Percentiles rank a stretch among this genome's conserved stretches.
Conservation (phyloP, 2,113 vertebrate species). For the Jacana jacana region DNA sequence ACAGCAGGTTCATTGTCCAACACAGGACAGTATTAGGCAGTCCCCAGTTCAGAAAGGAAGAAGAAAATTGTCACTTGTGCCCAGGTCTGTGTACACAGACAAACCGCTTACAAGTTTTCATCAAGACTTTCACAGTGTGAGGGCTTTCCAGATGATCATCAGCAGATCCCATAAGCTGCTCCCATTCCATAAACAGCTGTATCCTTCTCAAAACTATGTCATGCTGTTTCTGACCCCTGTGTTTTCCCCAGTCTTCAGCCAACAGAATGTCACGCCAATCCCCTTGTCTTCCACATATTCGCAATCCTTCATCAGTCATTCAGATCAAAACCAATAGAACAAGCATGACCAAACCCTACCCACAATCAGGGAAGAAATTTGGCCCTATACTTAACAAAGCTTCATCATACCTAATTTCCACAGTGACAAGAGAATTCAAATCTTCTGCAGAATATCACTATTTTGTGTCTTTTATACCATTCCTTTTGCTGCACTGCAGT, state of each 20-base stretch:
- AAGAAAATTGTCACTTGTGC: neutral
- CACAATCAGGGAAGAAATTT: neutral
- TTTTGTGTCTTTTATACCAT: neutral
- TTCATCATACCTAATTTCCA: neutral
- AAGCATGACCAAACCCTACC: neutral
- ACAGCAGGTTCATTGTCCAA: neutral
- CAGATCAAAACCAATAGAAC: neutral
- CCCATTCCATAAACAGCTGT: neutral
- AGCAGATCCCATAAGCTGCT: no score
- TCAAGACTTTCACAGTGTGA: neutral
- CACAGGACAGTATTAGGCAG: neutral
- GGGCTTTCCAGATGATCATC: neutral
- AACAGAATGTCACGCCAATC: neutral
- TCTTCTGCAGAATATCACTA: neutral
- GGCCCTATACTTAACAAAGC: neutral
- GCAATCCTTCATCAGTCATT: neutral
- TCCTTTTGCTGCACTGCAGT: neutral
- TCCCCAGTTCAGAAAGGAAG: neutral
- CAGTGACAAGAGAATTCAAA: neutral
- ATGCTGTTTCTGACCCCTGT: neutral
- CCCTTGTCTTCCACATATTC: neutral
- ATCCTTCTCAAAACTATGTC: neutral
- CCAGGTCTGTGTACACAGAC: neutral
- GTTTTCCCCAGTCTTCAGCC: neutral
- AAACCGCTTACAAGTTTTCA: neutral